Evolutionary conservation across 2,797 vertebrate species (phyloP), one percentile per base, ranked within the genome.

Genomic region (Sebastes iracundus): DNA sequence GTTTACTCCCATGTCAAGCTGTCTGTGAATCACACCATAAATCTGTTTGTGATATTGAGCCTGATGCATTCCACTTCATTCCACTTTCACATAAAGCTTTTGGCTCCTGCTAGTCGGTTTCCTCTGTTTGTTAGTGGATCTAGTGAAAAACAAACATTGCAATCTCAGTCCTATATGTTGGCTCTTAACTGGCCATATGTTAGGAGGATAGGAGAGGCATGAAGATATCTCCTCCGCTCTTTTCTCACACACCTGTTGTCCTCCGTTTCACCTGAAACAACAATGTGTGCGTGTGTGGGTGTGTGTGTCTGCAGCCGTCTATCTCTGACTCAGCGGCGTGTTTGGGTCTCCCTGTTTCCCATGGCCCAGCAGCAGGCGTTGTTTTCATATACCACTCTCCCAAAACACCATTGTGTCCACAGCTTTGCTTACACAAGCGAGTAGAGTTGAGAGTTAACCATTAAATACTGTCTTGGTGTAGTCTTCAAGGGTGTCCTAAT

Each of bases 191-290:
- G 27, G 18, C 73, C 71, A 73, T 56, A 52, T 82, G 67, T 75
- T 68, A 60, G 28, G n/a, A 82, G 25, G 49, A 67, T 20, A 69
- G 33, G 14, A 38, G 66, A 70, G 35, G 30, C 49, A 52, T 72
- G 22, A 67, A 72, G 63, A 80, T 33, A 66, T 76, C 61, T 80
- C 61, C 35, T 81, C 42, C 8, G 23, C 60, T 75, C 60, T 75
- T 77, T 73, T 79, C 60, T 72, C 81, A 79, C 88, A 90, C 94
- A 94, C 93, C 91, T 95, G 92, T 87, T 92, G 90, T 84, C 90
- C 83, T 84, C 79, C 4, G 20, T 68, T 61, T 93, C 86, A 95
- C 87, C 92, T 93, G 84, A 92, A 93, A 94, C 85, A 93, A 91
- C 90, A 90, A 2, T 58, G 82, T 69, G 5, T 87, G 68, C 68